Evolutionary conservation across 2,797 vertebrate genomes (phyloP).

Genomic region (Myripristis jacobus): DNA sequence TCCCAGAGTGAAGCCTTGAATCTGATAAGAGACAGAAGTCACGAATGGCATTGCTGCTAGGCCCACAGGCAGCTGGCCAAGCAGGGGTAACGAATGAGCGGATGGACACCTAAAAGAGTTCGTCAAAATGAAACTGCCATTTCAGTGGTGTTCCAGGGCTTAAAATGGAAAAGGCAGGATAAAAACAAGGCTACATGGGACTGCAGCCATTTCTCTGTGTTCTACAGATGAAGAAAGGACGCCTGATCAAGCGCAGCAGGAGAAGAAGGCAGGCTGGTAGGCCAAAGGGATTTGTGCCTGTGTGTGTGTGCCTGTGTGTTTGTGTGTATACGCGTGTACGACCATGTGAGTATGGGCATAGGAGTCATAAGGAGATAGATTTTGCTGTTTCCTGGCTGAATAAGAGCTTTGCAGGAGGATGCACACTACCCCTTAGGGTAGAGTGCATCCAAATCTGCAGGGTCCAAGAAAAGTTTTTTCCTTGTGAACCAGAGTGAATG

Average conservation of each 20-base stretch:
- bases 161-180: conserved; percentile 68
- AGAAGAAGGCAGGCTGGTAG: conserved; percentile 65
- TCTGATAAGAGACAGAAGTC: conserved; percentile 61
- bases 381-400: conserved; percentile 40
- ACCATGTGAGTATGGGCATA: conserved; percentile 46
- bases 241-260: conserved; percentile 78
- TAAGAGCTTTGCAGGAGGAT: conserved; percentile 46
- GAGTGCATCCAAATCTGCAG: conserved; percentile 59
- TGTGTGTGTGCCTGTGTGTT: conserved; percentile 23
- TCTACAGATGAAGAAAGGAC: conserved; percentile 77
- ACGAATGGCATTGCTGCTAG: conserved; percentile 62
- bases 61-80: conserved; percentile 54
- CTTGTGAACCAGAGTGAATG: conserved; percentile 33
- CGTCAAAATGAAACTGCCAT: conserved; percentile 62
- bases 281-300: conserved; percentile 69
- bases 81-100: conserved; percentile 65
- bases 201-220: conserved; percentile 70
- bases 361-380: conserved; percentile 37
- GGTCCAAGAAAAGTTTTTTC: conserved; percentile 58
- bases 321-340: conserved; percentile 3
- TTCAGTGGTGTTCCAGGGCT: conserved; percentile 63
- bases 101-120: conserved; percentile 77
- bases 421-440: conserved; percentile 53
- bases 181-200: conserved; percentile 71
- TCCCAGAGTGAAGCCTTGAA: conserved; percentile 67